Conservation (phyloP, 2,113 vertebrate genomes). For the Callaeas wilsoni region DNA sequence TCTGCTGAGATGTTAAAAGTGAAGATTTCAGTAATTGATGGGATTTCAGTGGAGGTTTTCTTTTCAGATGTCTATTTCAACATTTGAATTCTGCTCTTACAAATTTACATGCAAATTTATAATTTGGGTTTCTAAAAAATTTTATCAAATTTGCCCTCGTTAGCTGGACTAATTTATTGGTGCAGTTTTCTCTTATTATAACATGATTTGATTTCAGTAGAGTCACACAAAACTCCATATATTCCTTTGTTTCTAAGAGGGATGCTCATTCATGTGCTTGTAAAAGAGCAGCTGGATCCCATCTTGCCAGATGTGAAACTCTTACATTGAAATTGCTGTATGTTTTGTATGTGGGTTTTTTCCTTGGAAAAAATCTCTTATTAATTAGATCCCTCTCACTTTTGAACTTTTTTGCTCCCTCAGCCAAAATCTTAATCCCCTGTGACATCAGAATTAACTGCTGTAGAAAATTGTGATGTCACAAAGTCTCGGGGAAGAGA, state of each 20-base stretch:
- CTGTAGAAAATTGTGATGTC: not conserved
- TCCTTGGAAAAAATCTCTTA: not conserved
- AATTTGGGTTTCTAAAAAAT: not conserved
- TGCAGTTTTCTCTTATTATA: not conserved
- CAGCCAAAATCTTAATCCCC: not conserved
- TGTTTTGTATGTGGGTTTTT: not conserved
- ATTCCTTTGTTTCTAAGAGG: not conserved
- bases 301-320: not conserved
- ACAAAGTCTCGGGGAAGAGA: not conserved
- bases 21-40: not conserved
- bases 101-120: not conserved
- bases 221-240: not conserved
- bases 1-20: not conserved
- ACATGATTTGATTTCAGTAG: not conserved
- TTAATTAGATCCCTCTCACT: not conserved
- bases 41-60: not conserved
- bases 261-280: not conserved
- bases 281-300: conserved; percentile 31
- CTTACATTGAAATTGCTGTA: not conserved
- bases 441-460: not conserved
- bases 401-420: not conserved
- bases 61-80: not conserved
- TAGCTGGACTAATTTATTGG: not conserved
- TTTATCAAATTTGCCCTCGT: not conserved
- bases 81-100: not conserved